Conservation (phyloP, 2,797 vertebrate species). For the Bucorvus abyssinicus region DNA sequence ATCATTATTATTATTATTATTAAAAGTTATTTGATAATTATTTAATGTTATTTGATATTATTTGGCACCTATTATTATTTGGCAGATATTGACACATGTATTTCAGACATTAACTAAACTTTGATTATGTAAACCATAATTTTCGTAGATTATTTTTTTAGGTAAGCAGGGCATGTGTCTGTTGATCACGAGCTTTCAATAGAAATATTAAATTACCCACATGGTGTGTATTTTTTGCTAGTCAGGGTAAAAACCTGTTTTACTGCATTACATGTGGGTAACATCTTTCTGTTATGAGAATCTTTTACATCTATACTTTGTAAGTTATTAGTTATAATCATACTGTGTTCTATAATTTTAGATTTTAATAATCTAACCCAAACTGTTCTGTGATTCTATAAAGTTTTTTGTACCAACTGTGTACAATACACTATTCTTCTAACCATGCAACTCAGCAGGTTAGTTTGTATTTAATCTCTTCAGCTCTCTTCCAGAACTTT, state of each 20-base stretch:
- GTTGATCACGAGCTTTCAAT: background rate
- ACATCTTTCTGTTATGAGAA: background rate
- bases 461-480: constrained; percentile 70
- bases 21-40: background rate
- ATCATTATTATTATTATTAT: background rate
- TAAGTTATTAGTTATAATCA: background rate
- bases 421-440: background rate
- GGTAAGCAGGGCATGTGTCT: background rate
- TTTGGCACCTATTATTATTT: background rate
- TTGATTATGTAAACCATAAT: background rate
- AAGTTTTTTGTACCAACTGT: background rate
- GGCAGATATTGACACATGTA: background rate
- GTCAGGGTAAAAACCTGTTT: background rate
- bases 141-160: background rate
- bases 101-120: background rate
- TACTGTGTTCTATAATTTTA: background rate
- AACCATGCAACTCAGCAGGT: background rate
- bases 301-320: background rate
- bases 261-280: background rate
- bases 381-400: background rate
- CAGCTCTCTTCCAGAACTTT: constrained; percentile 95
- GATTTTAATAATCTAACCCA: background rate
- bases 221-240: background rate
- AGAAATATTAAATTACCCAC: background rate
- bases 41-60: background rate